A percentile compares a stretch with the other conserved stretches of the same genome.
phyloP scores from a whole-genome alignment of 2,797 vertebrate genomes.

The Acanthurus tractus region DNA sequence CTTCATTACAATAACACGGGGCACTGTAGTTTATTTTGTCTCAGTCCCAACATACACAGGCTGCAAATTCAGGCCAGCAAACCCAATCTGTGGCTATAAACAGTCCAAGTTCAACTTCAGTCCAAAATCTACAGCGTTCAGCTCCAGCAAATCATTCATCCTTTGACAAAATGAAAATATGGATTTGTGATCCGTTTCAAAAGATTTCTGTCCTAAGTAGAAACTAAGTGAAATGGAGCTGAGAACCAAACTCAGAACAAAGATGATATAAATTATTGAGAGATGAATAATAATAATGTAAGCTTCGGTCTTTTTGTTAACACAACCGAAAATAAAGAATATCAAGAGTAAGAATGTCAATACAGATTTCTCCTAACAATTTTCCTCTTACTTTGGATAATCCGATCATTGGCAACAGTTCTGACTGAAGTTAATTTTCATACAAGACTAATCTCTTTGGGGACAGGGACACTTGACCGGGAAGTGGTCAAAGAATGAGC shows the following conservation, averaged over 20 bases:
- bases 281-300: no score
- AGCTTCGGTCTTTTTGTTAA: no score
- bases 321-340: no score
- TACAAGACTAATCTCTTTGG: not conserved
- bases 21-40: not conserved
- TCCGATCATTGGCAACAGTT: no score
- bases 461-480: no score
- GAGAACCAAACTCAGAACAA: not conserved
- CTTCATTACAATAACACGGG: not conserved
- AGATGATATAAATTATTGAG: no score
- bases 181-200: not conserved
- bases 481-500: no score
- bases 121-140: no score
- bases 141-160: no score
- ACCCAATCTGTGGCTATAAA: not conserved
- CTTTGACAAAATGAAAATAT: no score
- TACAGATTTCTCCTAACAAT: not conserved
- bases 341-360: no score
- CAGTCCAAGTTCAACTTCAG: no score
- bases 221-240: not conserved
- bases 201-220: not conserved
- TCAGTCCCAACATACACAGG: not conserved
- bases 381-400: not conserved
- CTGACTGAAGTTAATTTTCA: not conserved
- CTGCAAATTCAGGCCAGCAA: not conserved